Conservation (phyloP, 2,797 vertebrate genomes). For the Sebastes ruberrimus region DNA sequence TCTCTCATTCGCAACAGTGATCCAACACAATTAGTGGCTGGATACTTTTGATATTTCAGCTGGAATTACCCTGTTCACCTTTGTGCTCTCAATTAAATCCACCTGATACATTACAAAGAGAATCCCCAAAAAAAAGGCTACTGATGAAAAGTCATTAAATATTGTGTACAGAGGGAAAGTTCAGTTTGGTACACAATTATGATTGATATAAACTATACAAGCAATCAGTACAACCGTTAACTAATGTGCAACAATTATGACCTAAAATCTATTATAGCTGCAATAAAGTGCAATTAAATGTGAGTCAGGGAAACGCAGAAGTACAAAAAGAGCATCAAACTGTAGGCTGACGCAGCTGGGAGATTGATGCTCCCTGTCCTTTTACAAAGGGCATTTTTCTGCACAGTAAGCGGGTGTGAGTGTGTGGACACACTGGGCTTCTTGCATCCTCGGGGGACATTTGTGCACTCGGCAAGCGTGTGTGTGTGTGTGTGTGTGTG, state of each 20-base stretch:
- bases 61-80: neutral
- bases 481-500: slow-evolving; percentile 27
- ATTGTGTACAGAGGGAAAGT: neutral
- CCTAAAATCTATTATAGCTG: slow-evolving; percentile 5
- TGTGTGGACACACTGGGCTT: slow-evolving; percentile 68
- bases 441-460: slow-evolving; percentile 72
- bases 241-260: slow-evolving; percentile 24
- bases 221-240: slow-evolving; percentile 17
- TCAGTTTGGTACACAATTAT: neutral
- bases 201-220: slow-evolving; percentile 20
- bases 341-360: slow-evolving; percentile 58
- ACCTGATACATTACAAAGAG: neutral
- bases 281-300: slow-evolving; percentile 56
- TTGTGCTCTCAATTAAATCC: neutral
- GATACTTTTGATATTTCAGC: slow-evolving; percentile 10
- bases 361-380: slow-evolving; percentile 79
- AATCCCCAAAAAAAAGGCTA: neutral
- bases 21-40: neutral
- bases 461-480: slow-evolving; percentile 46
- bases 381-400: slow-evolving; percentile 82
- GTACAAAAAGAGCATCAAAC: slow-evolving; percentile 62
- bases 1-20: neutral
- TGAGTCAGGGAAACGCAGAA: slow-evolving; percentile 38
- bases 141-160: neutral
- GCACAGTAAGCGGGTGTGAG: slow-evolving; percentile 78